Evolutionary conservation across 2,797 vertebrate genomes (phyloP), one percentile per base, ranked within the genome.

Genomic region (Myiotriccus ornatus): DNA sequence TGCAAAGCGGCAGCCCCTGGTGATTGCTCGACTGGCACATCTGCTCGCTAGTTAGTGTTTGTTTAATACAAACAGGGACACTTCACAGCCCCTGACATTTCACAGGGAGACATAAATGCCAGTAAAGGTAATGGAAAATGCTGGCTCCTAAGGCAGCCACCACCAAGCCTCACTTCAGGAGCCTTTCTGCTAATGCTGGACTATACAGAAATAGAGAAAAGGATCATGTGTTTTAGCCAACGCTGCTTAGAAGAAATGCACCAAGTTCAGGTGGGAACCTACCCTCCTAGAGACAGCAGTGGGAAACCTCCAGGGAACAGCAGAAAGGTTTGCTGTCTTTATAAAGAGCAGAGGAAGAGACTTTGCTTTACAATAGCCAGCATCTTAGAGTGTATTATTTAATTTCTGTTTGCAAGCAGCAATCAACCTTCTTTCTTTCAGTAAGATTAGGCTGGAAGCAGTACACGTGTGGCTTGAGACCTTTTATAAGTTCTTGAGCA

Each of bases 1-100:
- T 19, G 98, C 97, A 22, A 98, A 98, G 87, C 97, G 94, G 76
- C 99, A 99, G 93, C 98, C 99, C 2, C 96, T 99, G 63, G 98
- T 99, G 89, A 98, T 99, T 9, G 98, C 99, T 35, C 98, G 95
- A 47, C 98, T 99, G n/a, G 98, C 98, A 28, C 97, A 96, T 39
- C 98, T 98, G 56, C 98, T 99, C 5, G 46, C 98, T 9, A 95
- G 96, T 8, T 98, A 97, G 98, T 16, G 35, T 28, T 49, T 16
- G 35, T 28, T 49, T 35, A 46, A 18, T 50, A 19, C 44, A 19
- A 24, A 56, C 8, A 35, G 1, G 3, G 20, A 16, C 32, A 1
- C 30, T 9, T n/a, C 9, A 2, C 18, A 64, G 76, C 73, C 44
- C 23, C 69, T 37, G 70, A 7, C 25, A 35, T 55, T 7, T 64